Conservation (phyloP, 1,140 invertebrate species). For the Ceratosolen solmsi region DNA sequence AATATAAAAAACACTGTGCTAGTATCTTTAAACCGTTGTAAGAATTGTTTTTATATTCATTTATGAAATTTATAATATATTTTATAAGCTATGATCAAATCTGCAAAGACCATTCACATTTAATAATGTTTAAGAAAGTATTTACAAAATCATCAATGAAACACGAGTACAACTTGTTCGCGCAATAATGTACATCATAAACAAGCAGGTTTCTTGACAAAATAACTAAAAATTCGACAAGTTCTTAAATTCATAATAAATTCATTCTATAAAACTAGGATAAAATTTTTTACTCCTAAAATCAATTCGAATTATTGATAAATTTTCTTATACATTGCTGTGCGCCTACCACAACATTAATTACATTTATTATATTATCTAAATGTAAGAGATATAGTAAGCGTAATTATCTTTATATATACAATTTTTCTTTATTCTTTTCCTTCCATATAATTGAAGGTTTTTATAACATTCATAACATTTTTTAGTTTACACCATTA, state of each 20-base stretch:
- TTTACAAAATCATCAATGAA: conserved; percentile 43
- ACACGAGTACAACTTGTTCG: conserved; percentile 36
- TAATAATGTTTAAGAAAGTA: conserved; percentile 47
- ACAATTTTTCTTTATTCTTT: conserved; percentile 68
- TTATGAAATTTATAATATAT: conserved; percentile 10
- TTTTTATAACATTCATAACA: conserved; percentile 62
- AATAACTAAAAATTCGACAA: conserved; percentile 46
- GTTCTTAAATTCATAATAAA: conserved; percentile 36
- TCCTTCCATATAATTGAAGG: conserved; percentile 59
- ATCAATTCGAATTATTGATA: conserved; percentile 71
- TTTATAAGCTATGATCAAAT: conserved; percentile 13
- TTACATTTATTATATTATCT: conserved; percentile 74
- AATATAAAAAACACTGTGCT: background rate
- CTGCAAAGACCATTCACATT: conserved; percentile 34
- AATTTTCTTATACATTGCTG: conserved; percentile 72
- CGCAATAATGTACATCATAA: conserved; percentile 41
- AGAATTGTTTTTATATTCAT: too few species aligned
- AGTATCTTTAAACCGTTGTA: conserved; percentile 2
- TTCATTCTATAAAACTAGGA: conserved; percentile 64
- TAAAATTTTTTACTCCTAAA: conserved; percentile 73
- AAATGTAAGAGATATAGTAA: conserved; percentile 74
- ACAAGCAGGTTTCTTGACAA: conserved; percentile 32
- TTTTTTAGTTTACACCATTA: conserved; percentile 56
- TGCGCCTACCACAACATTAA: conserved; percentile 74
- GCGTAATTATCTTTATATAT: conserved; percentile 74